Evolutionary conservation across 2,113 vertebrate species (phyloP).

Genomic region (Carettochelys insculpta): DNA sequence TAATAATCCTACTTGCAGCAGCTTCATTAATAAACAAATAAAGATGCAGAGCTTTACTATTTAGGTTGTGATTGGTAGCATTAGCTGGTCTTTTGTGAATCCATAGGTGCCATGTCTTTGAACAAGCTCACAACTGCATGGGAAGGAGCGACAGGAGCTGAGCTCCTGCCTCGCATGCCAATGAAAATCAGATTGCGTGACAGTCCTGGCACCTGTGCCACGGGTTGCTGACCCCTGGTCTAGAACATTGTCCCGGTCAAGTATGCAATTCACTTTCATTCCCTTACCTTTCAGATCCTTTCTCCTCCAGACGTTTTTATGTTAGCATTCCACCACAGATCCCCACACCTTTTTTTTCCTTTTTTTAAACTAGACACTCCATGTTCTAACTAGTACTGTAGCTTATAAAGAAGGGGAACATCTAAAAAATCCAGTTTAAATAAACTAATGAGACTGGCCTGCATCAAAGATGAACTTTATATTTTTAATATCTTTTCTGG

Average conservation of each 20-base stretch:
- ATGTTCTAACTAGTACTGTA: background rate
- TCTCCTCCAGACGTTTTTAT: background rate
- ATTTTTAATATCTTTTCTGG: background rate
- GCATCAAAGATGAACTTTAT: background rate
- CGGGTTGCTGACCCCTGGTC: no score
- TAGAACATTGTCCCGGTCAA: background rate
- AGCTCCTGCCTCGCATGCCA: no score
- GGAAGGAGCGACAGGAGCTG: no score
- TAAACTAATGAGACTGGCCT: background rate
- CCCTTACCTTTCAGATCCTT: fast-evolving
- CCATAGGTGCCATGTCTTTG: no score
- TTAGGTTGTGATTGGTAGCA: no score
- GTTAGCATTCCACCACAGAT: fast-evolving
- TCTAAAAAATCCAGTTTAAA: background rate
- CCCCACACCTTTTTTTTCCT: background rate
- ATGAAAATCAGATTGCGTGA: no score
- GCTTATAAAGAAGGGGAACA: background rate
- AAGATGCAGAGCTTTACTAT: no score
- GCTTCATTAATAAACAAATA: no score
- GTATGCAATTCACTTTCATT: background rate
- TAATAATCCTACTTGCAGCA: no score
- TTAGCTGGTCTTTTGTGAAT: no score
- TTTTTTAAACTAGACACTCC: fast-evolving
- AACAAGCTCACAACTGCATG: no score
- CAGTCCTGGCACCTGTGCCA: no score